Evolutionary conservation across 2,888 invertebrate species (phyloP).

Genomic region (Drosophila heteroneura): DNA sequence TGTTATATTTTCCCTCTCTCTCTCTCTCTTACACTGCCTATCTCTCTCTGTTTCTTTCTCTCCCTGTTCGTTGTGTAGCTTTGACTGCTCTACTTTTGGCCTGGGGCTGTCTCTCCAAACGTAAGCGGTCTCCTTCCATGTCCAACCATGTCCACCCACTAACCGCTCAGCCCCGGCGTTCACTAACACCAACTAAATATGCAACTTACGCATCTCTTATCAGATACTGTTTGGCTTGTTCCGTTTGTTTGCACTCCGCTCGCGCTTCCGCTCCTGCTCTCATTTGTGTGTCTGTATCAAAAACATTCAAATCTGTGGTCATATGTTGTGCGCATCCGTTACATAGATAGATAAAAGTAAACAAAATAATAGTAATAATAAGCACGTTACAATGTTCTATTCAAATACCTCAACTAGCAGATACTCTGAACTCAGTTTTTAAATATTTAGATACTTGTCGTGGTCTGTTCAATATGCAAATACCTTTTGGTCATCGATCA

Average conservation of each 20-base stretch:
- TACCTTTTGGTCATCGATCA: not conserved
- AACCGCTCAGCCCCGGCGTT: not conserved
- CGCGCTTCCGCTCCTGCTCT: not conserved
- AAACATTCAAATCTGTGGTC: not conserved
- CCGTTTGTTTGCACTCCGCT: not conserved
- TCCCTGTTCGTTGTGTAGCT: conserved; percentile 39
- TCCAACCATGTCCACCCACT: conserved; percentile 6
- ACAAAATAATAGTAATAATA: not conserved
- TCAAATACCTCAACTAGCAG: not conserved
- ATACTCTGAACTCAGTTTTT: not conserved
- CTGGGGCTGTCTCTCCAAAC: conserved; percentile 62
- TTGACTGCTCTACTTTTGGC: conserved; percentile 54
- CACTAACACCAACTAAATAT: conserved; percentile 27
- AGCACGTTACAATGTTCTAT: not conserved
- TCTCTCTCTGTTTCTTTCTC: conserved; percentile 12
- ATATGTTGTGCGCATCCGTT: conserved; percentile 1
- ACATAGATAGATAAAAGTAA: not conserved
- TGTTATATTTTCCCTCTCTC: conserved; percentile 10
- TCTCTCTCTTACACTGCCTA: not conserved
- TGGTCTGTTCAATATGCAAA: not conserved
- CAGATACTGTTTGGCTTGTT: no score
- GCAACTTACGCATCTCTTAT: conserved; percentile 11
- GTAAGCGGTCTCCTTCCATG: conserved; percentile 51
- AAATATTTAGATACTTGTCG: not conserved
- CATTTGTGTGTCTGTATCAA: not conserved